Evolutionary conservation across 2,797 vertebrate genomes (phyloP).

Genomic region (Luscinia megarhynchos): DNA sequence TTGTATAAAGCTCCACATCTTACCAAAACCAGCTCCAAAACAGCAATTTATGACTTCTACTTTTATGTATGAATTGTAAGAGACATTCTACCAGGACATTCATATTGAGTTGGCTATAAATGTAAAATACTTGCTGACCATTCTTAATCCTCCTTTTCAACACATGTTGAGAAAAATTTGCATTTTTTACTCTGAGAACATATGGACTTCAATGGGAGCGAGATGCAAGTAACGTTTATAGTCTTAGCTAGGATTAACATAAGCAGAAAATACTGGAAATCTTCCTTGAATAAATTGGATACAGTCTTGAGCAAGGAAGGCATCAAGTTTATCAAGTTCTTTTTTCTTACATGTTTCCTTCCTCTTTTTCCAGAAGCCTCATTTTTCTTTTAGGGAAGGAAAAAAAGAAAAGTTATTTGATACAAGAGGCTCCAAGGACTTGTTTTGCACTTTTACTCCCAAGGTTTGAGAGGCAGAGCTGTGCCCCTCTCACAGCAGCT

Average conservation of each 20-base stretch:
- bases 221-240: background rate
- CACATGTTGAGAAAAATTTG: background rate
- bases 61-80: background rate
- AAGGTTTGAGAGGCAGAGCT: background rate
- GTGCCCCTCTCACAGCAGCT: background rate
- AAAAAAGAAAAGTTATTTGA: background rate
- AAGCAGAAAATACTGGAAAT: conserved; percentile 31
- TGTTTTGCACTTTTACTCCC: background rate
- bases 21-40: background rate
- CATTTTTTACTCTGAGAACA: conserved; percentile 12
- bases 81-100: background rate
- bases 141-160: background rate
- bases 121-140: background rate
- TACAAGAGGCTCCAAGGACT: background rate
- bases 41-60: background rate
- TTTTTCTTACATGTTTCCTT: background rate
- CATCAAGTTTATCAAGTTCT: background rate
- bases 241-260: background rate
- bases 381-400: background rate
- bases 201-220: background rate
- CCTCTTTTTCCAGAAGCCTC: background rate
- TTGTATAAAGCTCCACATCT: background rate
- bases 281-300: background rate
- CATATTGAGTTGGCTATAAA: background rate
- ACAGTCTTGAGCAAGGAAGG: background rate